Evolutionary conservation across 2,113 vertebrate species (phyloP).

Genomic region (Clarias gariepinus): DNA sequence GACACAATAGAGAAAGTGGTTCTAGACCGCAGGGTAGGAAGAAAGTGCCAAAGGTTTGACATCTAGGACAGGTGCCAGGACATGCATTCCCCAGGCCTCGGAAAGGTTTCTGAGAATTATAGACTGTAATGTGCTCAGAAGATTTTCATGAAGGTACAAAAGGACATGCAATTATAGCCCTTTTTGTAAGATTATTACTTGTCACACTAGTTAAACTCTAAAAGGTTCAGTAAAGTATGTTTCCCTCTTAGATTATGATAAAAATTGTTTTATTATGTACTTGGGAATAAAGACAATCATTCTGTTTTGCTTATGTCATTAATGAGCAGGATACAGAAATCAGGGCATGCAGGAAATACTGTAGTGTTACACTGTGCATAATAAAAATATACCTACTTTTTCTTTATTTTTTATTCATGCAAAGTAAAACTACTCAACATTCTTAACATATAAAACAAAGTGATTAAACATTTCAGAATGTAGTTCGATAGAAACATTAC

Average conservation of each 20-base stretch:
- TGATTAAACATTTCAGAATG: neutral
- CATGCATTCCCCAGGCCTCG: neutral
- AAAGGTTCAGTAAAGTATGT: neutral
- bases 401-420: no score
- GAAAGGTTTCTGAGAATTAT: neutral
- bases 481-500: neutral
- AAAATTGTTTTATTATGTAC: neutral
- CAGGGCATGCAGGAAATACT: neutral
- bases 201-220: neutral
- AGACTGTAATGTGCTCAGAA: neutral
- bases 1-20: neutral
- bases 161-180: neutral
- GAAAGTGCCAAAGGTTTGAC: constrained; percentile 22
- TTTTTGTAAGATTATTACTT: neutral
- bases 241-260: neutral
- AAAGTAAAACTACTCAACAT: neutral
- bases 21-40: constrained; percentile 8
- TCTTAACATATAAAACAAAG: neutral
- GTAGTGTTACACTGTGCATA: no score
- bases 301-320: neutral
- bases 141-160: neutral
- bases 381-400: no score
- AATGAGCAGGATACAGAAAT: neutral
- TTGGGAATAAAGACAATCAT: no score
- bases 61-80: constrained; percentile 14